phyloP scores from a whole-genome alignment of 2,888 invertebrate species.

The Orchesella flavescens region DNA sequence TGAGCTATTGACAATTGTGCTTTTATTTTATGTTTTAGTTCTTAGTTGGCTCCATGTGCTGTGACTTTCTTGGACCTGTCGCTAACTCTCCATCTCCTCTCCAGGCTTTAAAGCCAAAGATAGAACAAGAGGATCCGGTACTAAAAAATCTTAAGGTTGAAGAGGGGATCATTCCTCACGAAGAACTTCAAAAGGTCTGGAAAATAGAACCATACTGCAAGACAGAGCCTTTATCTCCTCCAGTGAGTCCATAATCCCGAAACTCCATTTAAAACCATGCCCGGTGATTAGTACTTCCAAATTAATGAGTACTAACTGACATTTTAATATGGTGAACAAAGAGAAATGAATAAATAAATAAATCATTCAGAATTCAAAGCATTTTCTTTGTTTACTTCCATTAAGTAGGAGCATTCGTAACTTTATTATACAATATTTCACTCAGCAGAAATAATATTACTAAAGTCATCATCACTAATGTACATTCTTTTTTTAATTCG shows the following conservation, averaged over 20 bases:
- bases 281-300: too few relatives aligned
- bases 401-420: slow-evolving; percentile 12
- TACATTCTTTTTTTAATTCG: too few relatives aligned
- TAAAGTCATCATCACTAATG: too few relatives aligned
- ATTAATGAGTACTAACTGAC: too few relatives aligned
- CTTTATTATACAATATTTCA: background rate
- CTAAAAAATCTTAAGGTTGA: background rate
- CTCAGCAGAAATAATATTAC: too few relatives aligned
- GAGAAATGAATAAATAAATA: too few relatives aligned
- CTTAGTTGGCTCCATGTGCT: slow-evolving; percentile 45
- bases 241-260: background rate
- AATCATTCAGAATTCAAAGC: too few relatives aligned
- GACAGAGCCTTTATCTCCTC: background rate
- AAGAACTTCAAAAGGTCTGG: slow-evolving; percentile 27
- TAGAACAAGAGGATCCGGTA: background rate
- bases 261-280: too few relatives aligned
- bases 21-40: slow-evolving; percentile 22
- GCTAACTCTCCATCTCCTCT: slow-evolving; percentile 10
- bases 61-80: slow-evolving; percentile 39
- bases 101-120: background rate
- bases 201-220: background rate
- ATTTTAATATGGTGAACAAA: too few relatives aligned
- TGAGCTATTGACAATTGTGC: background rate
- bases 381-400: background rate
- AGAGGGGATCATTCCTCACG: slow-evolving; percentile 12